A percentile compares a stretch with the other conserved stretches of the same genome.
phyloP scores from a whole-genome alignment of 2,888 invertebrate species.

The Drosophila meridiana region DNA sequence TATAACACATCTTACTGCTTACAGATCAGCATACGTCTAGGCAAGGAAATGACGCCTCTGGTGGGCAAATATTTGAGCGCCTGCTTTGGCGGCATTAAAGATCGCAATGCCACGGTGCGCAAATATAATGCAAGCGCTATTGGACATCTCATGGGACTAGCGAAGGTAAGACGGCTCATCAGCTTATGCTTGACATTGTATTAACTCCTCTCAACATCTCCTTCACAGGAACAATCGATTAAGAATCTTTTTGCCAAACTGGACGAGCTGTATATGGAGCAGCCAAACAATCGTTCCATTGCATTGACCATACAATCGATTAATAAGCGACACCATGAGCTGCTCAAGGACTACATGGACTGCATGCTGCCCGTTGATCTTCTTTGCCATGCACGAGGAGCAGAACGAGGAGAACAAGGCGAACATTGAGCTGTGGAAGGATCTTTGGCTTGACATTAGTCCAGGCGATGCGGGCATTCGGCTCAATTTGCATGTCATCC shows the following conservation, averaged over 20 bases:
- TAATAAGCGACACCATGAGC: constrained; percentile 92
- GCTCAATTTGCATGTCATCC: constrained; percentile 90
- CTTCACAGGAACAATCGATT: constrained; percentile 85
- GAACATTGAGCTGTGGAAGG: constrained; percentile 92
- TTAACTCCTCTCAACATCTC: background rate
- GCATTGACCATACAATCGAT: constrained; percentile 92
- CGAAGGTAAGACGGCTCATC: constrained; percentile 87
- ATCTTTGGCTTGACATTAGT: constrained; percentile 95
- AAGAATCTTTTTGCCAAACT: constrained; percentile 87
- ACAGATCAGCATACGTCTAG: constrained; percentile 85
- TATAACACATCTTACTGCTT: too few species aligned
- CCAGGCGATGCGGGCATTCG: constrained; percentile 95
- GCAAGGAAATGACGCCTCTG: constrained; percentile 86
- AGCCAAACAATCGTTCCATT: constrained; percentile 90
- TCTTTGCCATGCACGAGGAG: constrained; percentile 95
- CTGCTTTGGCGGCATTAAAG: constrained; percentile 90
- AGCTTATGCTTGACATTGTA: too few species aligned
- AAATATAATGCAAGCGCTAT: constrained; percentile 94
- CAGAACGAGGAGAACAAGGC: constrained; percentile 87
- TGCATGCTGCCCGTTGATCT: constrained; percentile 92
- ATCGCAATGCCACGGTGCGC: constrained; percentile 93
- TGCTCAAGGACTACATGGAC: constrained; percentile 91
- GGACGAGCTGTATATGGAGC: constrained; percentile 88
- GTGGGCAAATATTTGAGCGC: constrained; percentile 87
- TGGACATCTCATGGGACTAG: constrained; percentile 92